Evolutionary conservation across 2,888 invertebrate species (phyloP).

Genomic region (Drosophila robusta): DNA sequence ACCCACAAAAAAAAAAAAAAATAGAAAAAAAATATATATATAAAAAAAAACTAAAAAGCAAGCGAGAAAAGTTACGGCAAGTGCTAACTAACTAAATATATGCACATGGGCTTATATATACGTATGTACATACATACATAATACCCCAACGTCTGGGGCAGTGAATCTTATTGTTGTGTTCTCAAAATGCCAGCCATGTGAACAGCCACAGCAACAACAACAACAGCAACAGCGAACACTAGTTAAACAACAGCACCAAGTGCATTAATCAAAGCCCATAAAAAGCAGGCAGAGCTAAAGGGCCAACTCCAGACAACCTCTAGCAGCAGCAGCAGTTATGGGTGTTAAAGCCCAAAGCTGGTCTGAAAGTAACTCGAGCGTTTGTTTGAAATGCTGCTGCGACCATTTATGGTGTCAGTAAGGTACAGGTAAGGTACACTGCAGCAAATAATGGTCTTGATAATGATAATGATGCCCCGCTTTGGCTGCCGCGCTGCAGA

Average conservation of each 20-base stretch:
- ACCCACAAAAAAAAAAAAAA: slow-evolving; percentile 39
- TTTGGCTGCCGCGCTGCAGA: slow-evolving; percentile 45
- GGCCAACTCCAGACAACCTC: slow-evolving; percentile 24
- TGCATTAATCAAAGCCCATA: slow-evolving; percentile 54
- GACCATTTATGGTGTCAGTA: slow-evolving; percentile 79
- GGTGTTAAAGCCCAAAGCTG: slow-evolving; percentile 46
- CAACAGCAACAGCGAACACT: slow-evolving; percentile 16
- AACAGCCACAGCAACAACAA: slow-evolving; percentile 32
- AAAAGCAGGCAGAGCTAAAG: slow-evolving; percentile 47
- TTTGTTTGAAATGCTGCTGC: slow-evolving; percentile 3
- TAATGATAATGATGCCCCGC: slow-evolving; percentile 64
- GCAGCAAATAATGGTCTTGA: slow-evolving; percentile 74
- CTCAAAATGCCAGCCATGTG: slow-evolving; percentile 63
- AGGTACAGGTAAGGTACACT: slow-evolving; percentile 77
- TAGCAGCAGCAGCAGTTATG: slow-evolving; percentile 12
- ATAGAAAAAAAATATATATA: slow-evolving; percentile 17
- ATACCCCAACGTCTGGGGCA: slow-evolving; percentile 51
- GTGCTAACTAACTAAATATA: slow-evolving; percentile 74
- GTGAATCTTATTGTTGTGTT: slow-evolving; percentile 73
- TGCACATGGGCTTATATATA: slow-evolving; percentile 41
- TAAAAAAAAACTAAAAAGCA: slow-evolving; percentile 31
- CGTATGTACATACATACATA: slow-evolving; percentile 62
- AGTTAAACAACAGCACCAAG: slow-evolving; percentile 29
- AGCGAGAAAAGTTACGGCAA: slow-evolving; percentile 73
- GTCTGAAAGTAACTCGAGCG: slow-evolving; percentile 40